phyloP scores from a whole-genome alignment of 2,113 vertebrate genomes.

The Odontesthes bonariensis region DNA sequence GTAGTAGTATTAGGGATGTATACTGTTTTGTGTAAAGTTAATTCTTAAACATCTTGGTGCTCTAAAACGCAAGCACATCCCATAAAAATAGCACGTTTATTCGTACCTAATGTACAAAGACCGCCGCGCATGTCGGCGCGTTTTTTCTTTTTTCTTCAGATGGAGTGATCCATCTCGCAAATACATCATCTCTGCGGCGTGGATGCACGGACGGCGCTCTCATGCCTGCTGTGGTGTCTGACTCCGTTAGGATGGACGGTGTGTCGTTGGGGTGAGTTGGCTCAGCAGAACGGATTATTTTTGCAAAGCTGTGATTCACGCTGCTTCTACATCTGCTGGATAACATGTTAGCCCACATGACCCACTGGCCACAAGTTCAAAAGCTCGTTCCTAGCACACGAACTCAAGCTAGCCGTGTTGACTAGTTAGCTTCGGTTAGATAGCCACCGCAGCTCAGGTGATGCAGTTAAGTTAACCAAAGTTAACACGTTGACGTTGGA shows the following conservation, averaged over 20 bases:
- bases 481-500: not conserved
- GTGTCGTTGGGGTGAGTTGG: constrained; percentile 76
- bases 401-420: constrained; percentile 43
- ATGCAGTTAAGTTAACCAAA: constrained; percentile 13
- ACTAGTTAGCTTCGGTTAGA: constrained; percentile 42
- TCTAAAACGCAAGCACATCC: too few species aligned
- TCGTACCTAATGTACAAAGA: too few species aligned
- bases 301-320: constrained; percentile 18
- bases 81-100: too few species aligned
- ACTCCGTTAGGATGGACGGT: constrained; percentile 74
- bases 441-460: constrained; percentile 52
- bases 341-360: constrained; percentile 12
- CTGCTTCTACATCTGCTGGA: constrained; percentile 14
- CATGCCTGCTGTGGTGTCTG: constrained; percentile 60
- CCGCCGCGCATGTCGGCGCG: too few species aligned
- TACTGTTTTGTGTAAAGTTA: too few species aligned
- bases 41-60: too few species aligned
- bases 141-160: too few species aligned
- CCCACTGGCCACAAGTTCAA: not conserved
- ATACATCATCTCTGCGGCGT: constrained; percentile 40
- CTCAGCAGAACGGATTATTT: constrained; percentile 29
- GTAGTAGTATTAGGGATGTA: too few species aligned
- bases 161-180: not conserved
- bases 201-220: constrained; percentile 37
- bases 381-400: not conserved